Base-by-base conservation (phyloP, 2,113 vertebrate genomes). In the Zosterops pallidus region DNA sequence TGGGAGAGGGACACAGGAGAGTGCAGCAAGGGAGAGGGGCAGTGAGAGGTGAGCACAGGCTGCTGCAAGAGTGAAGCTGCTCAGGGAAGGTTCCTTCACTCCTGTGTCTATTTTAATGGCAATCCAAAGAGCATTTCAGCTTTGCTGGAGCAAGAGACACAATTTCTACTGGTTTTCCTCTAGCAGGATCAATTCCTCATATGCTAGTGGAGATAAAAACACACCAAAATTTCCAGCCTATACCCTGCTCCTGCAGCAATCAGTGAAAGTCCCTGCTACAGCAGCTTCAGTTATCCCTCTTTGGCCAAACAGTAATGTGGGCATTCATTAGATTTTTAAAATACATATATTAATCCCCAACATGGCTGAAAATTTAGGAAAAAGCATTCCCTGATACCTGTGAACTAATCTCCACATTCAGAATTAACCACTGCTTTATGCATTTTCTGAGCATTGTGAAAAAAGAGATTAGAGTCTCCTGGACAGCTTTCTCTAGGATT, bases 41-140 rank as follows among this genome's bases (percentile, higher is more conserved):
- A 75, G 42, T 1, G 53, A 0, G 0, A 83, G 37, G 37, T 11
- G 63, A 59, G 53, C 5, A 2, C 35, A 11, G 78, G 71, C 44
- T 80, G 78, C 64, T 47, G 25, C 4, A 11, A 6, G 69, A 52
- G 12, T 1, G 39, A 25, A 49, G 24, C 20, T 56, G 41, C 2
- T 19, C 60, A 7, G 10, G 21, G 52, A 83, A 81, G 19, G 14
- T 12, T 42, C 41, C 57, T 76, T 60, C 33, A 2, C 6, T 68
- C 42, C 88, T 81, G 7, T 13, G 9, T 49, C 63, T 78, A 1
- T 83, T 74, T 70, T 49, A 31, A 35, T 6, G 17, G 41, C 39
- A 90, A 76, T 28, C 9, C 22, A 18, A 10, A 5, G 24, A 33
- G 6, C 4, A 21, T 16, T n/a, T 52, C 13, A 8, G n/a, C 64